Conservation (phyloP, 2,888 invertebrate genomes). For the Eueremaeus valkanovi region DNA sequence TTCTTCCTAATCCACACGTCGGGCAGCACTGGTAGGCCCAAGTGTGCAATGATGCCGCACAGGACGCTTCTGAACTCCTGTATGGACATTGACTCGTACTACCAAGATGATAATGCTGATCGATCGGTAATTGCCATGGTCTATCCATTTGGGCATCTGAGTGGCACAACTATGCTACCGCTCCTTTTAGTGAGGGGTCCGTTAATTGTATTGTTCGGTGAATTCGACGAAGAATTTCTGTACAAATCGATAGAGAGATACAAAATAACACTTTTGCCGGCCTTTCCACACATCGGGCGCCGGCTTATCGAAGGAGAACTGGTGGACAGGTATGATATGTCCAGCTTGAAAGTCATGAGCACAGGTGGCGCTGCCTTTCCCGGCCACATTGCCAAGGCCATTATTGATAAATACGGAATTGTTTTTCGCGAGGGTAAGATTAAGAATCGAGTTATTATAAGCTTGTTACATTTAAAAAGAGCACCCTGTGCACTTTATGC, state of each 20-base stretch:
- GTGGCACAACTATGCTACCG: not conserved
- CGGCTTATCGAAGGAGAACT: not conserved
- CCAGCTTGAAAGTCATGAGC: not conserved
- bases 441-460: not conserved
- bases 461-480: not conserved
- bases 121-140: not conserved
- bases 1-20: not conserved
- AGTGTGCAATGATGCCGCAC: constrained; percentile 5
- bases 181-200: not conserved
- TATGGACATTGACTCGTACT: not conserved
- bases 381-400: not conserved
- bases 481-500: no score
- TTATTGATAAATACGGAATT: not conserved
- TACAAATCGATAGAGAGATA: not conserved
- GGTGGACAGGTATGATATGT: constrained; percentile 14
- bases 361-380: not conserved
- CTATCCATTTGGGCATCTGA: not conserved
- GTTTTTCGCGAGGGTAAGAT: constrained; percentile 10
- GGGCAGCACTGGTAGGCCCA: not conserved
- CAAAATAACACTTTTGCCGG: not conserved
- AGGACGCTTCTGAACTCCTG: not conserved
- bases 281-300: not conserved
- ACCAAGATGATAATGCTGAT: no score
- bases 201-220: not conserved
- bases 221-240: not conserved